Percentiles rank a stretch among this genome's conserved stretches.
Evolutionary conservation across 2,797 vertebrate species (phyloP).

Genomic region (Amphiprion clarkii): DNA sequence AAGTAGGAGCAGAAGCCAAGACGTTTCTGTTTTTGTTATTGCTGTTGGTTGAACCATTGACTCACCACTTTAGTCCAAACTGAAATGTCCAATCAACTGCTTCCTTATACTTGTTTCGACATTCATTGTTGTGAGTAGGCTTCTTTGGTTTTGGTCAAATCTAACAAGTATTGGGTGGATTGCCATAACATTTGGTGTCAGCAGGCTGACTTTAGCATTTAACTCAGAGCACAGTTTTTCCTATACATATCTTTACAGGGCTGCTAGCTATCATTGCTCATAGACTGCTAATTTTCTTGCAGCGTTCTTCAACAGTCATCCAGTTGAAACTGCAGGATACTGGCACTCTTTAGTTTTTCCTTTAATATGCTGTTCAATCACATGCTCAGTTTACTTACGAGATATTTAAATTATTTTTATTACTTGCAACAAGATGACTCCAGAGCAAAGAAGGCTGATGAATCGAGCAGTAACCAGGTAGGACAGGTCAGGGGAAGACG

Average conservation of each 20-base stretch:
- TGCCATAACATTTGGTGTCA: not conserved
- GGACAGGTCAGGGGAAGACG: constrained; percentile 90
- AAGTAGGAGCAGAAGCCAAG: not conserved
- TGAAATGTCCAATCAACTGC: not conserved
- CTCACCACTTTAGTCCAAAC: not conserved
- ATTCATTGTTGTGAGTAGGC: not conserved
- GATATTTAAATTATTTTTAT: not conserved
- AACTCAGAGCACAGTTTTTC: not conserved
- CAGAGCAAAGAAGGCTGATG: constrained; percentile 74
- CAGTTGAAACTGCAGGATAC: not conserved
- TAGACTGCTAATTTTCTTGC: not conserved
- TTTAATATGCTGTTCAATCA: not conserved
- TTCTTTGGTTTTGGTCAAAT: not conserved
- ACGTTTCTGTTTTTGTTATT: not conserved
- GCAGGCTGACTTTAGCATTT: not conserved
- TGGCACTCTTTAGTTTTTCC: not conserved
- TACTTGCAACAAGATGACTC: constrained; percentile 4
- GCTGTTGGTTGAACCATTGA: constrained; percentile 3
- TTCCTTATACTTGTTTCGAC: not conserved
- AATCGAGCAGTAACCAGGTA: constrained; percentile 89
- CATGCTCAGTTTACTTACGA: not conserved
- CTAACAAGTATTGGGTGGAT: not conserved
- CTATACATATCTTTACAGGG: not conserved
- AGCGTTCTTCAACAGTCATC: not conserved
- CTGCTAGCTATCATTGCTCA: not conserved